A percentile compares a stretch with the other conserved stretches of the same genome.
Evolutionary conservation across 2,888 invertebrate species (phyloP).

Genomic region (Choreutis nemorana): DNA sequence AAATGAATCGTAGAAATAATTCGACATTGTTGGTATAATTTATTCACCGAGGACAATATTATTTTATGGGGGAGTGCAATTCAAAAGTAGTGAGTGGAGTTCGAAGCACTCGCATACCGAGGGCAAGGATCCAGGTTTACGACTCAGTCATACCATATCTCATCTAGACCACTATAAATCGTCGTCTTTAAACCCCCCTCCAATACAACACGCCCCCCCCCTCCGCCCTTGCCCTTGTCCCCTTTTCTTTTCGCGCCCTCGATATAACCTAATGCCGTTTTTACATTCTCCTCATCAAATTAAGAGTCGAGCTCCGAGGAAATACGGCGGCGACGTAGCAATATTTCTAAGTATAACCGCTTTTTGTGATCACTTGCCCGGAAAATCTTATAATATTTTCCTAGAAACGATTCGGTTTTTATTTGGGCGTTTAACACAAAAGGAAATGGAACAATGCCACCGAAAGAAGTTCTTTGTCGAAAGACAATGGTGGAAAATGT

Average conservation of each 20-base stretch:
- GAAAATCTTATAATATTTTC: conserved; percentile 40
- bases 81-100: no score
- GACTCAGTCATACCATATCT: conserved; percentile 28
- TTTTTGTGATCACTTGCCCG: conserved; percentile 25
- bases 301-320: conserved; percentile 34
- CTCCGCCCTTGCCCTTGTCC: conserved; percentile 7
- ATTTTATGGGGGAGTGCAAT: no score
- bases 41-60: no score
- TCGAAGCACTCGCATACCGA: no score
- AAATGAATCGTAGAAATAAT: no score
- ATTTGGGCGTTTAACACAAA: conserved; percentile 22
- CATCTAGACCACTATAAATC: conserved; percentile 39
- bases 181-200: conserved; percentile 18
- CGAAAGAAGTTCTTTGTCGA: conserved; percentile 29
- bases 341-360: conserved; percentile 32
- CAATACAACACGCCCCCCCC: conserved; percentile 11
- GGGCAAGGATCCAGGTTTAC: no score
- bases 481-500: conserved; percentile 30
- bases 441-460: conserved; percentile 31
- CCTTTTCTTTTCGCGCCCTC: conserved; percentile 11
- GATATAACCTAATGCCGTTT: conserved; percentile 39
- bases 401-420: conserved; percentile 27
- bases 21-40: no score
- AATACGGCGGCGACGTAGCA: conserved; percentile 34
- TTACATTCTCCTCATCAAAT: conserved; percentile 49